Evolutionary conservation across 2,113 vertebrate genomes (phyloP), one percentile per base, ranked within the genome.

Genomic region (Chloropsis cyanopogon): DNA sequence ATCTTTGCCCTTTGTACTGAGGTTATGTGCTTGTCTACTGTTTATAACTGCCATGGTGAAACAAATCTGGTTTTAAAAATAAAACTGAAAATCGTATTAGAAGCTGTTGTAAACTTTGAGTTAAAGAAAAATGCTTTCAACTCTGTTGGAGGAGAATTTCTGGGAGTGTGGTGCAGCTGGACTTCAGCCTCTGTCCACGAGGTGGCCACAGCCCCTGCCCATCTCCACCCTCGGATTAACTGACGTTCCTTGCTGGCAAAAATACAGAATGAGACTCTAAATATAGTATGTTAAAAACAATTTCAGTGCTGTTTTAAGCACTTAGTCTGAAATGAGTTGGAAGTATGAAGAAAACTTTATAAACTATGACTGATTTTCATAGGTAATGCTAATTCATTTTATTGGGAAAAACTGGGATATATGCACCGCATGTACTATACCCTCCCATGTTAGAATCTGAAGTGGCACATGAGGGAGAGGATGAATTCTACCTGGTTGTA

Each of bases 191-290:
- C 37, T 83, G 52, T 41, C 88, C 86, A 52, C 37, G 16, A 70
- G 90, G 68, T 95, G 86, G 86, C 88, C 24, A 16, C 88, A 82
- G 63, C 61, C 39, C 19, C 39, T 47, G 52, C 39, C 80, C 2
- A 0, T 11, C 39, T 8, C 11, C 3, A 11, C 49, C 26, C 4
- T 8, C 15, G 1, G 9, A 14, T 69, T 29, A 21, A 29, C 1
- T 46, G 5, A 12, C 59, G 35, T 29, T 92, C 37, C 35, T 89
- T 1, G 3, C 10, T 1, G 5, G 49, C 18, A 54, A 21, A 82
- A 88, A 35, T 33, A 8, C 0, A 35, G 33, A 42, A 2, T 0
- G 7, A 28, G 18, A 4, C 31, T 56, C 41, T 47, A 22, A 72
- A 29, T 29, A 33, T 3, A 13, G 44, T 14, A 8, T 73, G 8